Evolutionary conservation across 2,888 invertebrate species (phyloP), one percentile per base, ranked within the genome.

Genomic region (Drosophila mettleri): DNA sequence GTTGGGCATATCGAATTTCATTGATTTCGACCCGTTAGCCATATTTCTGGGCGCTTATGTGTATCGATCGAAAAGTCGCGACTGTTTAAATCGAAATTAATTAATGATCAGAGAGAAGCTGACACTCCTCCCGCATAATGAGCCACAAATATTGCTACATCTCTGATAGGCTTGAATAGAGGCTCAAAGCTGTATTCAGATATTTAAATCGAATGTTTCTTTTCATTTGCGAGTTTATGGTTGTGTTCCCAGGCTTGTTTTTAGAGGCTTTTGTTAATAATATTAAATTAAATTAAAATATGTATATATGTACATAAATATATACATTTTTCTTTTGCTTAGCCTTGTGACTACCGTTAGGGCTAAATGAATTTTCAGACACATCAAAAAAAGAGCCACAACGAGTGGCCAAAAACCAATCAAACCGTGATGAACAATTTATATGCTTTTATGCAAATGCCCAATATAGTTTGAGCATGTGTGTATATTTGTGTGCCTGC

Each of bases 61-160:
- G 62, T 69, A 84, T 65, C 36, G 78, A 74, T 69, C 81, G 60
- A 78, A 58, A 77, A 65, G 78, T 69, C 77, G 79, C 84, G 80
- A 83, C 84, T 78, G 63, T 18, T 51, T 63, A 86, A 85, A 86
- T 78, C 79, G 79, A 81, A 88, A 79, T 81, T 86, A 85, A 88
- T 85, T 86, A 85, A 85, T 88, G 86, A 84, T 74, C 79, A 43
- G 55, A 68, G 55, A 63, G 69, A 58, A 60, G 78, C 75, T 86
- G 85, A 85, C 85, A 85, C 85, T 85, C 85, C 85, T 85, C 85
- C 85, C 85, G 85, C 85, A 88, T 85, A 85, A 85, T 88, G 69
- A 86, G 71, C 53, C 64, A 43, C 74, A 78, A 63, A 72, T 80
- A 69, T 64, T 66, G 68, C 74, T 63, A 66, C 62, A 74, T 66